phyloP scores from a whole-genome alignment of 2,888 invertebrate species.

The Lymantria dispar region DNA sequence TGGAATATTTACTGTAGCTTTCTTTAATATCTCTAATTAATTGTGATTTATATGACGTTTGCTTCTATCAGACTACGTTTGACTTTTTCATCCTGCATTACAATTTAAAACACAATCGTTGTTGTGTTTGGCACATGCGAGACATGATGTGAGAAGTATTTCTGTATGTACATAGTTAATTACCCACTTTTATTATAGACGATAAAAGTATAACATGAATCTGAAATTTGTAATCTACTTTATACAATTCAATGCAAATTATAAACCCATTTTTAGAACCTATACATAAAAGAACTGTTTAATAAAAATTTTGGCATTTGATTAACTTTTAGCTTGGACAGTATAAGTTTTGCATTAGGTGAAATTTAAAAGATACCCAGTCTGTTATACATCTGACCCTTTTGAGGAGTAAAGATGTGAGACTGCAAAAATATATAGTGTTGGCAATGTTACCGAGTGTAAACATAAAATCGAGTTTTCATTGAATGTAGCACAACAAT shows the following conservation, averaged over 20 bases:
- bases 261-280: too few species aligned
- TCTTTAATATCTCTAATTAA: background rate
- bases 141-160: slow-evolving; percentile 18
- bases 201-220: slow-evolving; percentile 18
- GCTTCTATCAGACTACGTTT: background rate
- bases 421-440: too few species aligned
- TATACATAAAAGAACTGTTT: too few species aligned
- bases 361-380: too few species aligned
- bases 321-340: too few species aligned
- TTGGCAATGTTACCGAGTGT: background rate
- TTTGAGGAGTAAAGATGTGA: too few species aligned
- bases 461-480: slow-evolving; percentile 36
- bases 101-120: slow-evolving; percentile 6
- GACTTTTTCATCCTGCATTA: slow-evolving; percentile 2
- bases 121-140: slow-evolving; percentile 35
- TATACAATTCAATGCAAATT: too few species aligned
- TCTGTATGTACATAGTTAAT: slow-evolving; percentile 23
- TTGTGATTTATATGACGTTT: background rate
- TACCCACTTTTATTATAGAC: slow-evolving; percentile 25
- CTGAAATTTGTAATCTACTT: too few species aligned
- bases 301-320: too few species aligned
- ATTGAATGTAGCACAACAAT: slow-evolving; percentile 45
- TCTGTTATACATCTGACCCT: too few species aligned
- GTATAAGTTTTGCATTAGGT: too few species aligned
- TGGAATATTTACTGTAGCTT: background rate